A percentile compares a stretch with the other conserved stretches of the same genome.
phyloP scores from a whole-genome alignment of 2,888 invertebrate species.

The Thecophora atra region DNA sequence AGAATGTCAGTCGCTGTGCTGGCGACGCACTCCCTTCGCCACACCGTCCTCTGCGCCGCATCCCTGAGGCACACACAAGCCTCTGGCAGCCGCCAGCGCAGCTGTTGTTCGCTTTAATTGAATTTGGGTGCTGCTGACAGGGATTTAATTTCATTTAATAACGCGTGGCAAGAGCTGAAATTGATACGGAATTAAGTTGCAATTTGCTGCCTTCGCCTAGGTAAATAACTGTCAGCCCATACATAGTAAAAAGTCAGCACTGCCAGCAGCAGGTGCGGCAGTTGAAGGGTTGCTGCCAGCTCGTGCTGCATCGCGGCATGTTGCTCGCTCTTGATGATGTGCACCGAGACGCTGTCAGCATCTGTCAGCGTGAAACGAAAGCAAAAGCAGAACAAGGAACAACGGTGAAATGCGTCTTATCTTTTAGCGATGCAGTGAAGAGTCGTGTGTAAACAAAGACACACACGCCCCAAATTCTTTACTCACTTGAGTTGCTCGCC shows the following conservation, averaged over 20 bases:
- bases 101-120: slow-evolving; percentile 32
- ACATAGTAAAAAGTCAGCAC: slow-evolving; percentile 51
- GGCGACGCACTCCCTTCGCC: background rate
- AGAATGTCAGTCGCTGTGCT: background rate
- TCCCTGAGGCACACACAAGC: background rate
- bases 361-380: slow-evolving; percentile 66
- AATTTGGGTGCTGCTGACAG: slow-evolving; percentile 39
- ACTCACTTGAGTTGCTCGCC: slow-evolving; percentile 79
- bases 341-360: slow-evolving; percentile 83
- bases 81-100: slow-evolving; percentile 27
- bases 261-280: slow-evolving; percentile 58
- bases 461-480: background rate
- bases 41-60: background rate
- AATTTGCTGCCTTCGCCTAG: background rate
- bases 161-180: slow-evolving; percentile 48
- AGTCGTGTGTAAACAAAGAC: background rate
- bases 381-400: slow-evolving; percentile 10
- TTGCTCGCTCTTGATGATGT: slow-evolving; percentile 81
- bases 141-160: slow-evolving; percentile 48
- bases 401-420: no score
- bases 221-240: slow-evolving; percentile 39
- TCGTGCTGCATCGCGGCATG: slow-evolving; percentile 73
- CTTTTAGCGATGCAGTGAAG: background rate
- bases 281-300: slow-evolving; percentile 56
- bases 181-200: slow-evolving; percentile 4